phyloP scores from a whole-genome alignment of 2,797 vertebrate genomes.

The Chelonia mydas region DNA sequence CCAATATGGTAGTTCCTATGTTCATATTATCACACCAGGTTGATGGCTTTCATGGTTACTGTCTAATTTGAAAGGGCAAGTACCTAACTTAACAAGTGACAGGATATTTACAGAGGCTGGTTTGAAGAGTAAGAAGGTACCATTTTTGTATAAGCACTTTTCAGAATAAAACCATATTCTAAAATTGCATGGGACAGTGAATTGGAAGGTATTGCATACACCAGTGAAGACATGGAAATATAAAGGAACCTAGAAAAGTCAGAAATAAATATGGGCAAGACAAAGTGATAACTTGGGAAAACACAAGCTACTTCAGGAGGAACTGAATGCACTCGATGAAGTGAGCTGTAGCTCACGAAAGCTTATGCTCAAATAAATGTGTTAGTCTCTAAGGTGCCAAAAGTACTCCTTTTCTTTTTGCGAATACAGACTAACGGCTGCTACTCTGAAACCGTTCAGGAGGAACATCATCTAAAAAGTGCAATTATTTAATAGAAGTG shows the following conservation, averaged over 20 bases:
- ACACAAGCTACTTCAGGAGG: too few relatives aligned
- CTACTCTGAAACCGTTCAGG: too few relatives aligned
- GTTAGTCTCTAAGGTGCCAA: too few relatives aligned
- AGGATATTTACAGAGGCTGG: neutral
- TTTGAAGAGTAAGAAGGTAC: neutral
- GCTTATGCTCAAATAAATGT: too few relatives aligned
- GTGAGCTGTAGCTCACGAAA: too few relatives aligned
- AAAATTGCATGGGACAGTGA: neutral
- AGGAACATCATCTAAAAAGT: neutral
- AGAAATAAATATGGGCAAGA: neutral
- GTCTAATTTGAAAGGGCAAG: neutral
- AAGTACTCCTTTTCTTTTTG: too few relatives aligned
- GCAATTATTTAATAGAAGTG: neutral
- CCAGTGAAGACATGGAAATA: neutral
- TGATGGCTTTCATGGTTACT: neutral
- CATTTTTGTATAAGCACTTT: neutral
- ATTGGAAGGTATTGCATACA: neutral
- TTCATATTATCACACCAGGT: neutral
- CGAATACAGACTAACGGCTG: too few relatives aligned
- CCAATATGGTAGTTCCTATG: neutral
- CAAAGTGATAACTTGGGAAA: neutral
- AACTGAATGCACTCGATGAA: neutral
- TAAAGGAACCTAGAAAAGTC: neutral
- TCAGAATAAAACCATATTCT: neutral
- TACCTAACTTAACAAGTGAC: neutral